phyloP scores from a whole-genome alignment of 2,797 vertebrate species.

The Sylvilagus floridanus region DNA sequence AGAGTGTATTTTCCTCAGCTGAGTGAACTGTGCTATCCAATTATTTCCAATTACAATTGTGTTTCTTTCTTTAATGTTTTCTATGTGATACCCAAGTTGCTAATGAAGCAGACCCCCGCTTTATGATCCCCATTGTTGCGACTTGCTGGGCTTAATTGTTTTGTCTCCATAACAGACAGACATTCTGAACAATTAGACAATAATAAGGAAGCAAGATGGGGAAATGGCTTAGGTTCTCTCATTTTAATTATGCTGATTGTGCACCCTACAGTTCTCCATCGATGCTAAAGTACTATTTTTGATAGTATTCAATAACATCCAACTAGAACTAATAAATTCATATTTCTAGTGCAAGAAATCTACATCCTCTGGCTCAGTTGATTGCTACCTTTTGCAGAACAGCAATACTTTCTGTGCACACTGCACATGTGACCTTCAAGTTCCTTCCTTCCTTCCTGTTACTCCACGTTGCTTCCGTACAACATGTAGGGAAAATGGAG shows the following conservation, averaged over 20 bases:
- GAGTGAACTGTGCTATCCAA: conserved; percentile 91
- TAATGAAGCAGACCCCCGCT: conserved; percentile 89
- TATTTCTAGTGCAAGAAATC: conserved; percentile 77
- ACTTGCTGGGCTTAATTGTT: conserved; percentile 92
- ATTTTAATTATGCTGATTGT: conserved; percentile 89
- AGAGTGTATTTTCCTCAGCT: conserved; percentile 80
- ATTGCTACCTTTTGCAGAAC: conserved; percentile 14
- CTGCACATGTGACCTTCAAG: not conserved
- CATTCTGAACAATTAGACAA: conserved; percentile 91
- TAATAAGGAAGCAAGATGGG: conserved; percentile 86
- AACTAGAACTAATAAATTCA: conserved; percentile 86
- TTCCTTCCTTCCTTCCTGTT: not conserved
- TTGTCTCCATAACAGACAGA: conserved; percentile 90
- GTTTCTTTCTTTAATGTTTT: conserved; percentile 90
- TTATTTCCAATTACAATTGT: conserved; percentile 92
- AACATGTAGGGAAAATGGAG: not conserved
- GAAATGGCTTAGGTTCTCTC: conserved; percentile 88
- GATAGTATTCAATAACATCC: conserved; percentile 88
- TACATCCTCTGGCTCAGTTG: not conserved
- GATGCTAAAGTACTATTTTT: conserved; percentile 87
- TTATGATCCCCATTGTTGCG: conserved; percentile 90
- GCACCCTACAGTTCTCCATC: conserved; percentile 87
- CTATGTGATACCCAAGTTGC: conserved; percentile 89
- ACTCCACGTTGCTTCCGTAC: not conserved
- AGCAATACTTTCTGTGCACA: not conserved